These are phyloP conservation scores for Notolabrus celidotus DNA, from an alignment of 2,797 vertebrate genomes.

Conservation along the genomic window DNA sequence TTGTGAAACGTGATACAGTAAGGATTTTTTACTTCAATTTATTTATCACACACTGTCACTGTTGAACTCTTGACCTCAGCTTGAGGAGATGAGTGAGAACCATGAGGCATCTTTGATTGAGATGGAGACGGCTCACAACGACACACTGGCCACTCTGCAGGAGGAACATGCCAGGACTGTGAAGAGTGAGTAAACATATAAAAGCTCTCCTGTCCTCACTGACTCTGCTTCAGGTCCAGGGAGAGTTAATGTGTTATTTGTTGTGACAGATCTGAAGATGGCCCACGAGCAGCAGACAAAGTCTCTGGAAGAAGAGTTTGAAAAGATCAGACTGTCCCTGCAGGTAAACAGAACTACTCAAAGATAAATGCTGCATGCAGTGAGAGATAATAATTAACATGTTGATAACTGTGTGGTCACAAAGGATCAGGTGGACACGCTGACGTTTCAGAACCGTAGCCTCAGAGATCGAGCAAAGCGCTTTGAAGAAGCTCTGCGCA, in stretches of 20 bases:
- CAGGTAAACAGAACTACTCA: slow-evolving; percentile 84
- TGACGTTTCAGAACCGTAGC: slow-evolving; percentile 96
- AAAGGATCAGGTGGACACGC: slow-evolving; percentile 97
- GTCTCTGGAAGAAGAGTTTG: slow-evolving; percentile 92
- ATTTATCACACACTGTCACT: too few species aligned
- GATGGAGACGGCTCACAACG: slow-evolving; percentile 87
- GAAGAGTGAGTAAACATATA: slow-evolving; percentile 84
- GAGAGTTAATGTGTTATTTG: background rate
- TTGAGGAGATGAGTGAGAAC: slow-evolving; percentile 90
- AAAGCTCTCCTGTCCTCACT: background rate
- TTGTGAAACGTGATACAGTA: too few species aligned
- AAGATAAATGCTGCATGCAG: fast-evolving
- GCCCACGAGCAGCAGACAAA: slow-evolving; percentile 93
- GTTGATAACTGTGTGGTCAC: background rate
- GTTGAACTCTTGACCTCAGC: slow-evolving; percentile 76
- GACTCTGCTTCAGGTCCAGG: background rate
- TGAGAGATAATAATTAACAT: background rate
- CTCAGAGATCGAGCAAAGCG: slow-evolving; percentile 93
- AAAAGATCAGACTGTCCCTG: slow-evolving; percentile 92
- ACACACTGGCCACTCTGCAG: slow-evolving; percentile 87
- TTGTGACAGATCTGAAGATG: slow-evolving; percentile 88
- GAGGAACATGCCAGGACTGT: slow-evolving; percentile 91
- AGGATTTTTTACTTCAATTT: too few species aligned
- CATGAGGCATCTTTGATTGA: slow-evolving; percentile 88
- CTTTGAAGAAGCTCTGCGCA: slow-evolving; percentile 95